These are phyloP conservation scores for Notolabrus celidotus DNA, from an alignment of 2,797 vertebrate species.

Conservation along the genomic window DNA sequence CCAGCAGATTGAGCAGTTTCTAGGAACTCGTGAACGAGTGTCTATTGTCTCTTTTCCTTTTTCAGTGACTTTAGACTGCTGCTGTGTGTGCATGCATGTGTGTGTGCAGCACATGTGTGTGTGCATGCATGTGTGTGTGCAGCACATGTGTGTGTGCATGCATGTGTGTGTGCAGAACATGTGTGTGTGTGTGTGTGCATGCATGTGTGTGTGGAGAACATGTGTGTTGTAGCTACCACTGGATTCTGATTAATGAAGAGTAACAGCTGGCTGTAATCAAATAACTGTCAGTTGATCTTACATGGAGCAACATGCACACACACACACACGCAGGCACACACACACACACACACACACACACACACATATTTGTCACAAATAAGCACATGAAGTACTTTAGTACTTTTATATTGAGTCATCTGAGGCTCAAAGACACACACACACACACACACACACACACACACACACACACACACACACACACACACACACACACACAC, in stretches of 20 bases:
- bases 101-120: too few species aligned
- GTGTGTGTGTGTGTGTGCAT: too few species aligned
- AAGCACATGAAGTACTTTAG: too few species aligned
- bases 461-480: background rate
- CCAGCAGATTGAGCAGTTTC: background rate
- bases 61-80: background rate
- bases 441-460: background rate
- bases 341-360: constrained; percentile 1
- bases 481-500: background rate
- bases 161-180: background rate
- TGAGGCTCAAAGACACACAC: background rate
- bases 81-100: background rate
- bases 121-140: background rate
- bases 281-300: constrained; percentile 31
- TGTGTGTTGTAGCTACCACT: background rate
- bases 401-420: background rate
- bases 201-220: too few species aligned
- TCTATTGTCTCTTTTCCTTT: background rate
- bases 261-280: constrained; percentile 66
- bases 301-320: constrained; percentile 15
- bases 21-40: constrained; percentile 1
- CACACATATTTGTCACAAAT: too few species aligned
- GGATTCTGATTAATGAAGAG: constrained; percentile 51
- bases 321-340: background rate
- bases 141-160: background rate